Percentiles rank a stretch among this genome's conserved stretches.
Evolutionary conservation across 2,888 invertebrate species (phyloP).

Genomic region (Isoperla grammatica): DNA sequence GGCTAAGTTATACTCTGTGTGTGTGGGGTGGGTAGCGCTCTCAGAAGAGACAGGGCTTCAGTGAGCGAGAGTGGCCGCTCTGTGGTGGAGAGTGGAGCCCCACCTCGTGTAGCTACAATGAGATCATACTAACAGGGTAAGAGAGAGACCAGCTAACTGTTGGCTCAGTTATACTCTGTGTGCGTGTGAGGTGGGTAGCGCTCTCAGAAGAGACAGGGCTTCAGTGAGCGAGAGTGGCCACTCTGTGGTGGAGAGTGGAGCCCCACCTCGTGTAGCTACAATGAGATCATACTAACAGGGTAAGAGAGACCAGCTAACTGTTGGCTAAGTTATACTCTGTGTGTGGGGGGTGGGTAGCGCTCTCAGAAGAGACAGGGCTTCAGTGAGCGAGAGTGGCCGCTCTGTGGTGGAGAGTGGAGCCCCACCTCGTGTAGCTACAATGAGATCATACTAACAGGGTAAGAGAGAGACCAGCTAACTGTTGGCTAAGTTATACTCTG

Average conservation of each 20-base stretch:
- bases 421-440: slow-evolving; percentile 94
- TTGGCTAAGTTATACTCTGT: too few species aligned
- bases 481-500: too few species aligned
- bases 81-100: slow-evolving; percentile 96
- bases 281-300: slow-evolving; percentile 98
- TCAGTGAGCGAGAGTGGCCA: slow-evolving; percentile 94
- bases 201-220: slow-evolving; percentile 68
- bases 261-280: slow-evolving; percentile 92
- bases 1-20: too few species aligned
- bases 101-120: slow-evolving; percentile 93
- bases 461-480: too few species aligned
- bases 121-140: slow-evolving; percentile 97
- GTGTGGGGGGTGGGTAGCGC: slow-evolving; percentile 79
- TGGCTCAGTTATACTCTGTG: too few species aligned
- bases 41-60: slow-evolving; percentile 74
- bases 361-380: slow-evolving; percentile 72
- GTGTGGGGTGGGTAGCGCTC: slow-evolving; percentile 65
- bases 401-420: slow-evolving; percentile 95
- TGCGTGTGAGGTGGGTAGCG: slow-evolving; percentile 75
- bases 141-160: too few species aligned
- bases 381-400: slow-evolving; percentile 93
- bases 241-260: slow-evolving; percentile 96
- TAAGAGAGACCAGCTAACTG: too few species aligned
- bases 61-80: slow-evolving; percentile 93
- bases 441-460: slow-evolving; percentile 98